Evolutionary conservation across 2,797 vertebrate genomes (phyloP), one percentile per base, ranked within the genome.

Genomic region (Tangara arthus): DNA sequence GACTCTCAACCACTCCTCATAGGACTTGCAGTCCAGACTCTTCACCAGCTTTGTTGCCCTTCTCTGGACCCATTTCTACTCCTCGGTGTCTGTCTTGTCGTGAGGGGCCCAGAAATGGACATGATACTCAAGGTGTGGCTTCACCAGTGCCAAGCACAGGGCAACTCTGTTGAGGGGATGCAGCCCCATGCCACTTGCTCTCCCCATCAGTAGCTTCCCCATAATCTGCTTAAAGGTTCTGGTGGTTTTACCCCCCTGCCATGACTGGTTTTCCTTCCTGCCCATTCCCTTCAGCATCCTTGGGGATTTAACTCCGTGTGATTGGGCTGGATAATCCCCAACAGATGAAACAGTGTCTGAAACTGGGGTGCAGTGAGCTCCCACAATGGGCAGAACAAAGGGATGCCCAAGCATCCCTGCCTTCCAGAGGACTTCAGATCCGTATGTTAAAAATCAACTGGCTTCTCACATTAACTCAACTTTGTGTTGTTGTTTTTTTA

Each of bases 171-270:
- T 28, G 47, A 47, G 41, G 26, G 41, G 2, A 6, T 1, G 1
- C 16, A 77, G 35, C 17, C 24, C 56, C 12, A 6, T 0, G 2
- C 22, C 1, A 1, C 34, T 78, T 65, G n/a, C 34, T 59, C 4
- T 90, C 30, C 17, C 6, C 1, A 8, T 80, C 46, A 30, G 27
- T 15, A 73, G 35, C 9, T 77, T 77, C 34, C 16, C 28, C 20
- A 9, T 56, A 12, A 1, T 56, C 56, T 84, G 15, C 37, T 47
- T 63, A 28, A 42, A 46, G 13, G 9, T 81, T n/a, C 28, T 81
- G 35, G 11, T 55, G 23, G 8, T 52, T 60, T 66, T 77, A 27
- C 12, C 30, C 22, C 11, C 4, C 9, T 82, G 16, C 23, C 20
- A 9, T 68, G 18, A 11, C 17, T 8, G 2, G 2, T 76, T 82